Base-by-base conservation (phyloP, 92 coral and sea anemone genomes). In the Isaurus tuberculatus region DNA sequence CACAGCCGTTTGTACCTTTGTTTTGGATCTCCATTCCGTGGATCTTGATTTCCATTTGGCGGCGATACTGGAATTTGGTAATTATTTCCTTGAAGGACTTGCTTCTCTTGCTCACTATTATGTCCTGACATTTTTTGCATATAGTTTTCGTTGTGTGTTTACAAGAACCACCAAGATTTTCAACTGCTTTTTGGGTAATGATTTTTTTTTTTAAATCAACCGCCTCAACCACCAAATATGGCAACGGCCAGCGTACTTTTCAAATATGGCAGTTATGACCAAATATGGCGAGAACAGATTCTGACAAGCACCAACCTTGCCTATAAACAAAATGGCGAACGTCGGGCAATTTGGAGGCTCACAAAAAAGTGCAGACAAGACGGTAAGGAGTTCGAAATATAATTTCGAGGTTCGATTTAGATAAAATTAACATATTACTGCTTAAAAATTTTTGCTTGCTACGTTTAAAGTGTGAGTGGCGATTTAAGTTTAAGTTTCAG, bases 151-250 rank as follows among this genome's bases (percentile, higher is more conserved):
- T 23, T 63, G 27, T 43, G 44, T 4, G 31, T 28, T 31, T 17
- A 48, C 0, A 10, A 4, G 15, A n/a, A 60, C 32, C 5, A 19
- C 22, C 16, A 69, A 69, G 4, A 31, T n/a, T n/a, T 34, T 42
- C 42, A 7, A 31, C 29, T 55, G 49, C 23, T 32, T 61, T 16
- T 14, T 30, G 20, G 65, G 16, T 27, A 27, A 30, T 37, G 79
- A 29, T 14, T 15, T 9, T 40, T 40, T 26, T n/a, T 53, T 77
- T 77, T 77, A 77, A 77, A 77, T 77, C 70, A 77, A 77, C 82
- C 82, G 82, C 82, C 58, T 25, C 70, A 20, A 77, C 43, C 23
- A 23, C 82, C 82, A 77, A 77, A 77, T 77, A 77, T 77, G 82
- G 82, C 55, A 36, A 25, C 49, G 40, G 33, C 67, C 20, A 55